Evolutionary conservation across 2,888 invertebrate species (phyloP).

Genomic region (Anagyrus pseudococci): DNA sequence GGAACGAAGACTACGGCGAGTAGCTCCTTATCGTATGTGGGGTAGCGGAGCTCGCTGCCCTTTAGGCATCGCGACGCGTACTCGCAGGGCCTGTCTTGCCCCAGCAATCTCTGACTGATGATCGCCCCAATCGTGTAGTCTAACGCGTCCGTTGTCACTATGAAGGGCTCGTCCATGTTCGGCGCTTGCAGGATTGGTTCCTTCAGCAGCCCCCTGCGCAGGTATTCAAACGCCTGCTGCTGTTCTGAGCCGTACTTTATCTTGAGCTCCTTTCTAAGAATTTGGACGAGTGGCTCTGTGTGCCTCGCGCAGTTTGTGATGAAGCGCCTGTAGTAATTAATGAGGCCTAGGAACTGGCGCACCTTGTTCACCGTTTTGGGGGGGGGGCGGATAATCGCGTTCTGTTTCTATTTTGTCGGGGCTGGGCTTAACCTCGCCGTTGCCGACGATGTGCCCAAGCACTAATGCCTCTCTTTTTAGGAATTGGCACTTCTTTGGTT

Average conservation of each 20-base stretch:
- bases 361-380: neutral
- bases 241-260: neutral
- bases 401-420: neutral
- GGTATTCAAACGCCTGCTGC: neutral
- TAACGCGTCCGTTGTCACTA: neutral
- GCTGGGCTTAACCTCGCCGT: no score
- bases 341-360: neutral
- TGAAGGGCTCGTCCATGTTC: neutral
- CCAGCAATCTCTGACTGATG: neutral
- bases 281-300: conserved; percentile 10
- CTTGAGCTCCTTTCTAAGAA: conserved; percentile 10
- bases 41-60: neutral
- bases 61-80: neutral
- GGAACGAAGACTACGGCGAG: neutral
- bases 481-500: conserved; percentile 48
- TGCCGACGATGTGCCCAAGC: conserved; percentile 40
- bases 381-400: neutral
- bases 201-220: neutral
- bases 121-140: neutral
- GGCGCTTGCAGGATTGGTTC: neutral
- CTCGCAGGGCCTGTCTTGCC: neutral
- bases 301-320: neutral
- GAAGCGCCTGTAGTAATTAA: neutral
- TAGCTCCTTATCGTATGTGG: neutral
- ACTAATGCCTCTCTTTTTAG: conserved; percentile 42